A percentile compares a stretch with the other conserved stretches of the same genome.
These are phyloP conservation scores for Gonatopus flavifemur DNA, from an alignment of 1,140 invertebrate genomes.

Conservation along the genomic window DNA sequence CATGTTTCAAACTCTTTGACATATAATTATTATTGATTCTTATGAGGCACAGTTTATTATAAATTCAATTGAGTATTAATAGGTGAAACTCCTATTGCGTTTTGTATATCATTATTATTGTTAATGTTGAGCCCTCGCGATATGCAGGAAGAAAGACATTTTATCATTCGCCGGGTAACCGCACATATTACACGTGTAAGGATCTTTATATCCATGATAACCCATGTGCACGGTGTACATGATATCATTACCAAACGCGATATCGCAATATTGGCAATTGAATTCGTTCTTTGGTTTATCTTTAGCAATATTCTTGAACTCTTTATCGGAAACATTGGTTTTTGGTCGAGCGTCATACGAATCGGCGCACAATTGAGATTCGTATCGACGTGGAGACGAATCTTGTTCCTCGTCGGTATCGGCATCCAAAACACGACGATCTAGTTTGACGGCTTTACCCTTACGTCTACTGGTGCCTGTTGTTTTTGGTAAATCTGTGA, in stretches of 20 bases:
- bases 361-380: too few relatives aligned
- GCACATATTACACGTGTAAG: conserved; percentile 94
- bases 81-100: too few relatives aligned
- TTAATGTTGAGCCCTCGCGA: conserved; percentile 82
- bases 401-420: conserved; percentile 47
- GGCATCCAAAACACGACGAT: conserved; percentile 60
- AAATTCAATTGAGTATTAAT: too few relatives aligned
- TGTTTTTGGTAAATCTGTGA: conserved; percentile 5
- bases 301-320: neutral
- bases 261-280: conserved; percentile 85
- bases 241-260: conserved; percentile 84
- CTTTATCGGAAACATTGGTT: too few relatives aligned
- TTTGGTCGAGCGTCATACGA: too few relatives aligned
- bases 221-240: conserved; percentile 97
- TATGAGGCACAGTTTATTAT: too few relatives aligned
- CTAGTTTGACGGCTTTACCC: conserved; percentile 76
- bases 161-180: conserved; percentile 80
- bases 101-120: too few relatives aligned
- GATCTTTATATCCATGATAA: conserved; percentile 87
- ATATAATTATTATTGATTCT: too few relatives aligned
- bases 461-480: conserved; percentile 71
- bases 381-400: too few relatives aligned
- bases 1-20: too few relatives aligned
- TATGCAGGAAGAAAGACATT: conserved; percentile 89
- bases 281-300: conserved; percentile 44